These are phyloP conservation scores for Mesodorylaimus sp. DNA, from an alignment of 2,888 invertebrate genomes.

Conservation along the genomic window DNA sequence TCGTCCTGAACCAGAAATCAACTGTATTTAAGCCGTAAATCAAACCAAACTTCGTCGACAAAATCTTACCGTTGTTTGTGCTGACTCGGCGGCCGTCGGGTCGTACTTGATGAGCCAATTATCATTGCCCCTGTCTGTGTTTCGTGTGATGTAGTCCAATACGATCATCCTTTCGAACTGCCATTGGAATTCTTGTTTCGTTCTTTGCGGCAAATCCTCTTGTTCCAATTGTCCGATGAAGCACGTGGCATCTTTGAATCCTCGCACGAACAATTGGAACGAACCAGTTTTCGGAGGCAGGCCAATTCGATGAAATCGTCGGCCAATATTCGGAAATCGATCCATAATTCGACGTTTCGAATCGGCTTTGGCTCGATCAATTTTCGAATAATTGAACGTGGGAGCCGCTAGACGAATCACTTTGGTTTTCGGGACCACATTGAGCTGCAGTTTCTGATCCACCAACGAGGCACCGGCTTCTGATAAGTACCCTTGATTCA, in stretches of 20 bases:
- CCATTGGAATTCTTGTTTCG: constrained; percentile 61
- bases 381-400: constrained; percentile 90
- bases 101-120: constrained; percentile 97
- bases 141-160: constrained; percentile 92
- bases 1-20: too few relatives aligned
- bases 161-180: constrained; percentile 92
- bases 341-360: constrained; percentile 53
- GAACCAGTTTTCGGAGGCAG: constrained; percentile 91
- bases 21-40: too few relatives aligned
- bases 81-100: too few relatives aligned
- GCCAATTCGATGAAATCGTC: constrained; percentile 83
- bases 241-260: constrained; percentile 89
- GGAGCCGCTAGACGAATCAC: constrained; percentile 89
- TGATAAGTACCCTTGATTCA: constrained; percentile 89
- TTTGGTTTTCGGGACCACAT: constrained; percentile 90
- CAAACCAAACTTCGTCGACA: too few relatives aligned
- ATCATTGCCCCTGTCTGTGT: constrained; percentile 98
- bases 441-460: constrained; percentile 78
- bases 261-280: constrained; percentile 90
- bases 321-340: constrained; percentile 67
- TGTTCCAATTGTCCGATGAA: constrained; percentile 83
- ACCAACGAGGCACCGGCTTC: constrained; percentile 98
- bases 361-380: constrained; percentile 64
- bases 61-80: too few relatives aligned
- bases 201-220: constrained; percentile 57